Evolutionary conservation across 2,797 vertebrate species (phyloP).

Genomic region (Craterocephalus amniculus): DNA sequence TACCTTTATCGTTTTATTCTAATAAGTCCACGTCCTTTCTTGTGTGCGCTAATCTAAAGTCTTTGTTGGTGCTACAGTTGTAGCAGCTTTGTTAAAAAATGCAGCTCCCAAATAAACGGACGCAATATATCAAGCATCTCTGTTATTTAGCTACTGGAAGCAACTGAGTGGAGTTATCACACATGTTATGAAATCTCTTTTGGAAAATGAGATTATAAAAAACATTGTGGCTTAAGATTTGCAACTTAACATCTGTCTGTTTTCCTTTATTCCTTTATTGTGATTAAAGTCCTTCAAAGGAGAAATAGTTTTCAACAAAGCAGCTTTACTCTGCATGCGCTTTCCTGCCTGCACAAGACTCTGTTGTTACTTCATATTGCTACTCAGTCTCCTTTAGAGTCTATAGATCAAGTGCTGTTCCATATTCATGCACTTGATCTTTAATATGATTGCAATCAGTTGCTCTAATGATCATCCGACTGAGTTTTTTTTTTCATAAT

Average conservation of each 20-base stretch:
- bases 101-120: not conserved
- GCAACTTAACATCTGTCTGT: not conserved
- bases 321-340: not conserved
- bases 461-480: not conserved
- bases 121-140: not conserved
- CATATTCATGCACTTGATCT: constrained; percentile 1
- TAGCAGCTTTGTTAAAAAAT: not conserved
- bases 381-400: not conserved
- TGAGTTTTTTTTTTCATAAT: not conserved
- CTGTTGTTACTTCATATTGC: not conserved
- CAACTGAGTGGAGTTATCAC: not conserved
- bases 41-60: not conserved
- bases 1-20: constrained; percentile 23
- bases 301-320: not conserved
- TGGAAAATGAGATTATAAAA: not conserved
- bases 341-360: not conserved
- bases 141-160: not conserved
- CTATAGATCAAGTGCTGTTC: not conserved
- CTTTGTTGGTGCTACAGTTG: not conserved
- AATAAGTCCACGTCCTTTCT: constrained; percentile 11
- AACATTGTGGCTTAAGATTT: not conserved
- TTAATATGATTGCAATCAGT: constrained; percentile 5
- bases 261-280: not conserved
- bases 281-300: not conserved
- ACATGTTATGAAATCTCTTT: not conserved